Base-by-base conservation (phyloP, 2,888 invertebrate species). In the Andrena chrysosceles region DNA sequence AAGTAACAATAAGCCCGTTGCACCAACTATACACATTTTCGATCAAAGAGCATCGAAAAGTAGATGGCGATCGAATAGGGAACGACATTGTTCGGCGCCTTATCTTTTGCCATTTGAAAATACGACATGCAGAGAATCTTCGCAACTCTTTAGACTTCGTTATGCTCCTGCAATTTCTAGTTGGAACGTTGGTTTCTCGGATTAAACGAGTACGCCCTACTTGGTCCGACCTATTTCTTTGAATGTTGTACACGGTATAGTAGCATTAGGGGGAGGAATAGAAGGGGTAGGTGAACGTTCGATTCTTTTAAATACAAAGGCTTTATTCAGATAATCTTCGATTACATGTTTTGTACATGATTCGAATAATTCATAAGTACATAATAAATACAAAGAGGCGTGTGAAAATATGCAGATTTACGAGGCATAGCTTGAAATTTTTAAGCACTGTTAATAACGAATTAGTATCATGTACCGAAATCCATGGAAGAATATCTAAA, bases 361-460 rank as follows among this genome's bases (percentile, higher is more conserved):
- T 69, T 26, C 49, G 52, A 63, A 73, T 77, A 85, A 88, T 71
- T 56, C 56, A 85, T 88, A 89, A 83, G 88, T 89, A 89, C 82
- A 67, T 79, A 29, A 85, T 81, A 85, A 76, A 75, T 86, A 87
- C 69, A 87, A 79, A 85, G 77, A 85, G 80, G 83, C 77, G 72
- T 86, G 81, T 75, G 83, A 87, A 87, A 89, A 89, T 89, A 89
- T 63, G 77, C 78, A 63, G 77, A 76, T 66, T 69, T 71, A 80
- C 23, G 60, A 26, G 23, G 60, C 54, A 52, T 69, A 72, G 69
- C 64, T 42, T 48, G 74, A 68, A 49, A 68, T 49, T 68, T 63
- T 56, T 7, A 70, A 48, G 63, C 70, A 29, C 56, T 48, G 48
- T 56, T 63, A 69, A 70, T 77, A 73, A 72, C 56, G 83, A 68